Evolutionary conservation across 2,797 vertebrate species (phyloP).

Genomic region (Pangasius mekongensis): DNA sequence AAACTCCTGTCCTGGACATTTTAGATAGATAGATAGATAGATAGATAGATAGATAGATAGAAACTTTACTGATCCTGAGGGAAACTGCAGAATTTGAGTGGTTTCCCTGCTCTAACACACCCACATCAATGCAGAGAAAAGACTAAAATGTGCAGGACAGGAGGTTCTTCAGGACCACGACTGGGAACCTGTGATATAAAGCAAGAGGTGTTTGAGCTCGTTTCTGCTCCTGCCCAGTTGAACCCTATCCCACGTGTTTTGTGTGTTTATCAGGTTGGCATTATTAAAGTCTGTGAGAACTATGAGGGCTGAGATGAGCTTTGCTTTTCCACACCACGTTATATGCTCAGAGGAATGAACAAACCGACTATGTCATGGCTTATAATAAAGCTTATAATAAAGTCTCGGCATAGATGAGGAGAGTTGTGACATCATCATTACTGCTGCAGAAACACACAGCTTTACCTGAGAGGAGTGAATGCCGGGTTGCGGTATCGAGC

Average conservation of each 20-base stretch:
- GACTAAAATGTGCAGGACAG: neutral
- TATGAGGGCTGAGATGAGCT: neutral
- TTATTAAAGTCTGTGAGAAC: neutral
- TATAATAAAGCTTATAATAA: neutral
- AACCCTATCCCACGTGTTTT: neutral
- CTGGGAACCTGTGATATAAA: neutral
- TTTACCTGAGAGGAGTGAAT: conserved; percentile 14
- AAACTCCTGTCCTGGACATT: no score
- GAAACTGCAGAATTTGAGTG: neutral
- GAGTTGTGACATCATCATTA: neutral
- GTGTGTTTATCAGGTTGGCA: neutral
- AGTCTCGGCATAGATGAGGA: neutral
- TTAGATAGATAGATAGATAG: neutral
- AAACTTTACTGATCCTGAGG: neutral
- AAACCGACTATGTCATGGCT: neutral
- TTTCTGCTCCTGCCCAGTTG: no score
- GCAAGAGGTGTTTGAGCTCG: neutral
- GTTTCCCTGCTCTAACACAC: neutral
- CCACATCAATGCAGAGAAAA: neutral
- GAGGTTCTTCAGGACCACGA: neutral
- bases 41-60: neutral
- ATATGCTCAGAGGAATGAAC: neutral
- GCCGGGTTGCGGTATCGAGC: neutral
- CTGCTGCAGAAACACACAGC: neutral
- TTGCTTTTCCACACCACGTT: neutral